Conservation (phyloP, 2,888 invertebrate genomes). For the Erannis defoliaria region DNA sequence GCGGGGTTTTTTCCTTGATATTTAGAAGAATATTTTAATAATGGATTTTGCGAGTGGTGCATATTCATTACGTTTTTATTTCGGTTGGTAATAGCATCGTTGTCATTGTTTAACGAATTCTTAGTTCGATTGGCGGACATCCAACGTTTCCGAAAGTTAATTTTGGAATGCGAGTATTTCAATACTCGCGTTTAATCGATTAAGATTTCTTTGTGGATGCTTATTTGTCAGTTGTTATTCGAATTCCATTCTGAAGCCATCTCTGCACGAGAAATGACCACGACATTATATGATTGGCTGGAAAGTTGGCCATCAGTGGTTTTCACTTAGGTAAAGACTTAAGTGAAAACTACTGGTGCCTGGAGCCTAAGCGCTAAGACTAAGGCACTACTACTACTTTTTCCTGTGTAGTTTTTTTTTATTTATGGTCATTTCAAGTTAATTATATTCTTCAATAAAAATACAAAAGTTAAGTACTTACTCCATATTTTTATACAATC, state of each 20-base stretch:
- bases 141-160: slow-evolving; percentile 44
- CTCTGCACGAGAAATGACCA: background rate
- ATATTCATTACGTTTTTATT: slow-evolving; percentile 53
- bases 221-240: background rate
- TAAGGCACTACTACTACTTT: too few species aligned
- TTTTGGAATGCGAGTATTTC: slow-evolving; percentile 35
- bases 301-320: too few species aligned
- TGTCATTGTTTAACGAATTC: slow-evolving; percentile 45
- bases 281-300: too few species aligned
- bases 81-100: slow-evolving; percentile 36
- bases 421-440: too few species aligned
- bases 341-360: too few species aligned
- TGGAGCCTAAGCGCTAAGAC: too few species aligned
- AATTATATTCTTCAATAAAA: too few species aligned
- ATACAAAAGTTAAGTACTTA: too few species aligned
- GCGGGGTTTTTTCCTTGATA: slow-evolving; percentile 70
- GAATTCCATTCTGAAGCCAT: background rate
- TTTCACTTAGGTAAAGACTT: too few species aligned
- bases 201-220: slow-evolving; percentile 7
- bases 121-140: slow-evolving; percentile 42
- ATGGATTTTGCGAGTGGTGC: slow-evolving; percentile 62
- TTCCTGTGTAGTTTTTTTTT: too few species aligned
- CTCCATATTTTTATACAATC: too few species aligned
- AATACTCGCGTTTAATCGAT: slow-evolving; percentile 20
- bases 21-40: slow-evolving; percentile 73